Base-by-base conservation (phyloP, 2,113 vertebrate genomes). In the Platysternon megacephalum region DNA sequence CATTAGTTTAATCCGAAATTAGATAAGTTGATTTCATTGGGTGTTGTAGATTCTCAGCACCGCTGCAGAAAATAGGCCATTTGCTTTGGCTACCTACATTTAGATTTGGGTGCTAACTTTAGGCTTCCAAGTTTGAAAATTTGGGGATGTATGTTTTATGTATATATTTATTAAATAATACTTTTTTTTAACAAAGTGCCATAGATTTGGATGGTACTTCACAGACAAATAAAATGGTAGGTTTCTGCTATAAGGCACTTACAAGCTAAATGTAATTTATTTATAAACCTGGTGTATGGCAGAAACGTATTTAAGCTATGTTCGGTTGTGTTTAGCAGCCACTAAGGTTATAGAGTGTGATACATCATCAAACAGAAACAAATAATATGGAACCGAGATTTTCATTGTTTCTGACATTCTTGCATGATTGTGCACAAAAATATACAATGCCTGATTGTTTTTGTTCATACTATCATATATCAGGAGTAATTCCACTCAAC, bases 391-490 rank as follows among this genome's bases (percentile, higher is more conserved):
- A 92, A 74, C 0, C 0, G 92, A 55, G 6, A 2, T 48, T 52
- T 91, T 84, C 58, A 51, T 42, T 19, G 32, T 82, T 48, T 10
- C 90, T 85, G 14, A 56, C 3, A 78, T 78, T 78, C 2, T 89
- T 93, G 3, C 7, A 76, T 84, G 7, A 28, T 21, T 58, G 24
- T 14, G 10, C 28, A 29, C 9, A 22, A 56, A 81, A 49, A 52
- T 0, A 1, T 2, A 12, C 46, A 2, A 55, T 35, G 42, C 81
- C 6, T 74, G 11, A 11, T 24, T 85, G 24, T 39, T 2, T 0
- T 68, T 89, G 86, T 79, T 42, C 21, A 84, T 92, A 44, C 39
- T 8, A 52, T 8, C 55, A 0, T 61, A 4, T 12, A 6, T 35
- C 90, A 3, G 39, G 76, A 44, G 56, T 91, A 86, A 58, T 29